phyloP scores from a whole-genome alignment of 2,113 vertebrate genomes.

The Poeciliopsis retropinna region DNA sequence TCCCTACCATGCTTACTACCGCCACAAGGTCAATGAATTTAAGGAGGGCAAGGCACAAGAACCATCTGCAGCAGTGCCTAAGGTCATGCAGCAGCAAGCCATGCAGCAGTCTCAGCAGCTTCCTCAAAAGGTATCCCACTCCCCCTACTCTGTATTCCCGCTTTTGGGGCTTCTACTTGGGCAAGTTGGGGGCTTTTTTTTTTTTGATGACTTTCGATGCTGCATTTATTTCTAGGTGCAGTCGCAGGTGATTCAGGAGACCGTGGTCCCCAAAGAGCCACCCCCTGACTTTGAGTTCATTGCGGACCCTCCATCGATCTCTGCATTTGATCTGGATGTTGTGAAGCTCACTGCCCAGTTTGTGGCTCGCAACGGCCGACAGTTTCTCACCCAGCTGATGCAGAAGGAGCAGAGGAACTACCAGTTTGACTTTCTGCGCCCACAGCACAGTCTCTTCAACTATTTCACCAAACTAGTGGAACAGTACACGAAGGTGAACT shows the following conservation, averaged over 20 bases:
- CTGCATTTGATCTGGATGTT: conserved; percentile 96
- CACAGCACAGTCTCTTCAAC: conserved; percentile 98
- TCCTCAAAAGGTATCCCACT: conserved; percentile 87
- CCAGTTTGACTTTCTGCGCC: conserved; percentile 97
- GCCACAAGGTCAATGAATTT: conserved; percentile 99
- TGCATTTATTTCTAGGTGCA: conserved; percentile 82
- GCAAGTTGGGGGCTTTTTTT: accelerated
- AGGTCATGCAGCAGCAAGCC: conserved; percentile 96
- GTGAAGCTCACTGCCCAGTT: conserved; percentile 98
- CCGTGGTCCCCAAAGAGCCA: conserved; percentile 92
- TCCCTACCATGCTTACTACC: conserved; percentile 99
- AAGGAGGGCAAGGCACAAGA: conserved; percentile 98
- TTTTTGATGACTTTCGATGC: neutral
- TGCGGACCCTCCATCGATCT: conserved; percentile 96
- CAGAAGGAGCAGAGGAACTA: conserved; percentile 99
- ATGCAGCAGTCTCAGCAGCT: conserved; percentile 86
- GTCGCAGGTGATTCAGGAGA: conserved; percentile 96
- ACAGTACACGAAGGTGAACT: conserved; percentile 95
- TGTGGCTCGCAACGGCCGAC: conserved; percentile 94
- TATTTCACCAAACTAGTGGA: conserved; percentile 99
- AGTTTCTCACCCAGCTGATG: conserved; percentile 98
- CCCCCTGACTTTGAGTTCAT: conserved; percentile 98
- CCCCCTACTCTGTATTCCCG: neutral
- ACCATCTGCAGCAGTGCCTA: conserved; percentile 94
- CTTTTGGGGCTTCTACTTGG: neutral